Evolutionary conservation across 1,140 invertebrate species (phyloP), one percentile per base, ranked within the genome.

Genomic region (Teleopsis dalmanni): DNA sequence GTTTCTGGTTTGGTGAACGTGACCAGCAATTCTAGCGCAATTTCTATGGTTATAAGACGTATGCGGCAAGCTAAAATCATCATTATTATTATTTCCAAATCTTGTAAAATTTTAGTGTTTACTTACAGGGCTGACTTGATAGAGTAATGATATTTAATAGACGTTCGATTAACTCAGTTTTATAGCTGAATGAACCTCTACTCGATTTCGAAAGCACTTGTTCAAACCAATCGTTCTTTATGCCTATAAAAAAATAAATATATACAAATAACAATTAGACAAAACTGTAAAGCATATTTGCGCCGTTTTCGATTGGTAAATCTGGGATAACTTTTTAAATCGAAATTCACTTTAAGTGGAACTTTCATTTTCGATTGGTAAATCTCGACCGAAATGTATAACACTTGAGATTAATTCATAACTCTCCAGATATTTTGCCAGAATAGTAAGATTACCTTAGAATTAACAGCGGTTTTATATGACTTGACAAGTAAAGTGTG

Each of bases 31-130:
- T 87, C 81, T 47, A 92, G 80, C 26, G 84, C 81, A 58, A 98
- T 75, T 72, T 98, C 93, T 42, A 97, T 75, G 0, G 95, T 98
- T 2, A 96, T 87, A 11, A 98, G 76, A 14, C 95, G 81, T 9
- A 98, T 86, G 76, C 87, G 86, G 59, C 78, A 80, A 41, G 81
- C 82, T 81, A 0, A 14, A 36, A 19, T 44, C 8, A 31, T 31
- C 18, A 42, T 49, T 37, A 14, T 4, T 36, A 33, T 47, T 36
- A 3, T 23, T 34, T 22, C 5, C 22, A 23, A 31, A 41, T 35
- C 14, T 16, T 31, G 8, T 34, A 13, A 4, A 50, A 26, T 29
- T 42, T 42, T 36, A 37, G 31, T 25, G 43, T 42, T 3, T 40
- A 67, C 78, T 76, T 67, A 86, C 84, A 78, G 57, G 82, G 80